phyloP scores from a whole-genome alignment of 2,888 invertebrate species.

The Xylocampa areola region DNA sequence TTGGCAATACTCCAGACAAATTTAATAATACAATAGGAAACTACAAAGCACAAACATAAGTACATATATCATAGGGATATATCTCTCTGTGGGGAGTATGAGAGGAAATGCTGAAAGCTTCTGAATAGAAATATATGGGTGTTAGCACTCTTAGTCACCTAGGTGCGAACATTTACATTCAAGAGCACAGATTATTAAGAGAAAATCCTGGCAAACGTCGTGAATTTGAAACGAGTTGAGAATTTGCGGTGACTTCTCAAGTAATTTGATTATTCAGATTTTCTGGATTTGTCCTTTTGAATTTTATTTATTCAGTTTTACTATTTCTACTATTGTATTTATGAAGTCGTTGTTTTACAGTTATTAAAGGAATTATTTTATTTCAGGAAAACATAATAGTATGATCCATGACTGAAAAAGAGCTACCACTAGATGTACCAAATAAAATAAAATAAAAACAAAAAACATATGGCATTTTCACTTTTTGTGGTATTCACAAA shows the following conservation, averaged over 20 bases:
- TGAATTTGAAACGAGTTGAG: too few species aligned
- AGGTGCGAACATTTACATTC: constrained; percentile 34
- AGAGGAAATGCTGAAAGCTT: constrained; percentile 31
- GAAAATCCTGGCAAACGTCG: too few species aligned
- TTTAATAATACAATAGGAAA: constrained; percentile 17
- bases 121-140: constrained; percentile 24
- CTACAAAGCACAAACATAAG: constrained; percentile 28
- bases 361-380: too few species aligned
- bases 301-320: too few species aligned
- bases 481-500: neutral
- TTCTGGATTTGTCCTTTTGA: too few species aligned
- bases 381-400: too few species aligned
- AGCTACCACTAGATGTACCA: too few species aligned
- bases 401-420: neutral
- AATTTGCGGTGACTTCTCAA: too few species aligned
- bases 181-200: constrained; percentile 7
- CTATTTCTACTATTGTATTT: too few species aligned
- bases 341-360: too few species aligned
- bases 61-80: constrained; percentile 15
- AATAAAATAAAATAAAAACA: too few species aligned
- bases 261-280: too few species aligned
- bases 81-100: constrained; percentile 2
- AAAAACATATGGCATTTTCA: neutral
- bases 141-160: constrained; percentile 10
- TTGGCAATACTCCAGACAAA: constrained; percentile 41